Evolutionary conservation across 2,888 invertebrate species (phyloP), one percentile per base, ranked within the genome.

Genomic region (Apamea epomidion): DNA sequence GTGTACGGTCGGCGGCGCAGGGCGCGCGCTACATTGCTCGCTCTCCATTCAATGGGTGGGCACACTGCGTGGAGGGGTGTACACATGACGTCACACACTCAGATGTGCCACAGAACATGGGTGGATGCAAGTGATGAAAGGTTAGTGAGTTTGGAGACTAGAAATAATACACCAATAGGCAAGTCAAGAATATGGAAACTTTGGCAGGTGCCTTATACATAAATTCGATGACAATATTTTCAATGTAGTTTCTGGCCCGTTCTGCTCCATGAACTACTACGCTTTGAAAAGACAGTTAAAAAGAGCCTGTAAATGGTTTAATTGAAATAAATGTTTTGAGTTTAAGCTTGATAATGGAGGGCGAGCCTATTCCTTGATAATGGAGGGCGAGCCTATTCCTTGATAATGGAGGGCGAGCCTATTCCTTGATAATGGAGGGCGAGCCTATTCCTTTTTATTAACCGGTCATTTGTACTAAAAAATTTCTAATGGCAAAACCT

Each of bases 31-130:
- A 60, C 72, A 54, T 37, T 16, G 51, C 42, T 64, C 74, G 60
- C 68, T 42, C n/a, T 73, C 25, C 72, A 65, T 69, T 74, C 75
- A 42, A 58, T 42, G 29, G 5, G 51, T 64, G 78, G 12, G 58
- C 67, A 67, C 42, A 58, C 73, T 74, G 67, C 54, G 67, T 51
- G 62, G 78, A 62, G 54, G 5, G 60, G 45, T 75, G 67, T 75
- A 78, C 70, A 32, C 37, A 45, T 84, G 64, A 79, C 78, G 67
- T 82, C 75, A 78, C 62, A 37, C 32, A n/a, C 62, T 45, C 32
- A 45, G 69, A 21, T 42, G 37, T n/a, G 42, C 70, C n/a, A 51
- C 7, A 14, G 29, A 62, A 51, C 21, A 70, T 18, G 10, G 25
- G 32, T 10, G 21, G 6, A 29, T 21, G 58, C 60, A n/a, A 69